Evolutionary conservation across 2,113 vertebrate genomes (phyloP).

Genomic region (Thinocorus orbignyianus): DNA sequence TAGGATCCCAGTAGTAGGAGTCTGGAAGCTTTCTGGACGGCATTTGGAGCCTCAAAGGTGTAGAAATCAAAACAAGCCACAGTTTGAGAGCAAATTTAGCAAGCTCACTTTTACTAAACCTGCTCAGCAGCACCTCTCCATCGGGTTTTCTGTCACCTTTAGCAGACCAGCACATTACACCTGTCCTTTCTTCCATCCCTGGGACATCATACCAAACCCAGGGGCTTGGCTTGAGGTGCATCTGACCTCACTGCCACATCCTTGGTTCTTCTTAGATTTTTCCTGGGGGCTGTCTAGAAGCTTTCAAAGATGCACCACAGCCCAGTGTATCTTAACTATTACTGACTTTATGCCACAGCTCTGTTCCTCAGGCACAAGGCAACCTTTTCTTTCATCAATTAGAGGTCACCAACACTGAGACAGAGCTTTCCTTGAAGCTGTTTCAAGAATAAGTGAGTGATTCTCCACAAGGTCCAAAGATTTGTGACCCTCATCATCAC

Average conservation of each 20-base stretch:
- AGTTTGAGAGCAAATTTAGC: neutral
- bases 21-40: neutral
- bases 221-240: rapidly evolving
- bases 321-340: neutral
- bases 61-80: neutral
- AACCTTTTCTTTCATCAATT: neutral
- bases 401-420: neutral
- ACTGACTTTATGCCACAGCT: neutral
- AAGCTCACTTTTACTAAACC: neutral
- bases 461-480: neutral
- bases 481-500: neutral
- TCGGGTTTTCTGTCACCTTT: neutral
- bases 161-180: neutral
- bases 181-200: neutral
- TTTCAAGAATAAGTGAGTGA: neutral
- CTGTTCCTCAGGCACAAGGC: neutral
- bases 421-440: neutral
- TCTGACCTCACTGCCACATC: neutral
- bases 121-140: neutral
- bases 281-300: neutral
- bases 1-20: neutral
- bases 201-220: neutral
- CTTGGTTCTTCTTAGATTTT: neutral
- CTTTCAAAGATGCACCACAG: neutral
- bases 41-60: neutral